Base-by-base conservation (phyloP, 1,140 invertebrate genomes). In the Lethrus apterus region DNA sequence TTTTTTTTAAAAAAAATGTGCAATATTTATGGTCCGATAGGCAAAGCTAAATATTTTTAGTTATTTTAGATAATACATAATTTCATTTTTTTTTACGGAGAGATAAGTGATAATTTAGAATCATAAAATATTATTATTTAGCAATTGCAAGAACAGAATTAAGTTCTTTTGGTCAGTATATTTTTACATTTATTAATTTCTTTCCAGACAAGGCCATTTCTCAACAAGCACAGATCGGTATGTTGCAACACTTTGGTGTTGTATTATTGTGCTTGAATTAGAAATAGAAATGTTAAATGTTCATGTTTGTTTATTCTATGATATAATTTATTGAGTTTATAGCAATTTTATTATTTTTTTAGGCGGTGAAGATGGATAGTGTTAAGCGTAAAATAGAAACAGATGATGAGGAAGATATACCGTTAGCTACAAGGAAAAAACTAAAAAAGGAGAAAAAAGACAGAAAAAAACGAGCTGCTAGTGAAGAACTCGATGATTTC, bases 371-470 rank as follows among this genome's bases (percentile, higher is more conserved):
- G 34, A 53, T 57, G 26, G 50, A 51, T 13, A 45, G 13, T 38
- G 47, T 55, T 23, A 75, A 75, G 56, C 62, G 72, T 51, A 72
- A 73, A 60, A 50, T 67, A 2, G 65, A 70, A 51, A 63, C 60
- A n/a, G 76, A 81, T 47, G 76, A 80, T 57, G 74, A 83, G 36
- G 74, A 80, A 63, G 73, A 87, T 65, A 59, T 79, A 55, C 80
- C 83, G 45, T 59, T 91, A 54, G 73, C 75, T 52, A 69, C 76
- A 35, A 67, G 80, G 36, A 89, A 85, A 62, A 85, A 84, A 60
- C 55, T 76, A 23, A 83, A 77, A 66, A 78, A 73, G 63, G 77
- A 74, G 63, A 77, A 73, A 57, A 77, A 73, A 56, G 75, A 73
- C 47, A 74, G 69, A 53, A 72, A 73, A 66, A 78, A 72, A 65